These are phyloP conservation scores for Bujurquina vittata DNA, from an alignment of 2,113 vertebrate species.

Conservation along the genomic window DNA sequence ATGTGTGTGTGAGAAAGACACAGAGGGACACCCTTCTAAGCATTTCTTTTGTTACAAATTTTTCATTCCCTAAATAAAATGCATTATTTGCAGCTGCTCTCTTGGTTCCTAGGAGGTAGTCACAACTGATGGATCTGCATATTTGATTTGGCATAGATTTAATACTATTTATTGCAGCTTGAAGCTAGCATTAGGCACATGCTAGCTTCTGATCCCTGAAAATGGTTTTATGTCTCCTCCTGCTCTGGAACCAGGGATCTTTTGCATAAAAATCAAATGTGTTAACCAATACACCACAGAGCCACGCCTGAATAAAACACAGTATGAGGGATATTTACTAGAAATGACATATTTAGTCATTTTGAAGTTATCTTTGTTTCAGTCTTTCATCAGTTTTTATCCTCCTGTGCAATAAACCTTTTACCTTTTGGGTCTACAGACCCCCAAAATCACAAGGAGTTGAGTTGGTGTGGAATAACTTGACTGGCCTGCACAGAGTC, in stretches of 20 bases:
- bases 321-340: background rate
- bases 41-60: background rate
- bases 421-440: no score
- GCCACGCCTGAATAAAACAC: background rate
- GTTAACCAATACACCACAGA: background rate
- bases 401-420: no score
- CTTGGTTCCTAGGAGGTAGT: background rate
- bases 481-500: no score
- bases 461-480: no score
- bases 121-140: background rate
- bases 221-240: background rate
- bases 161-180: background rate
- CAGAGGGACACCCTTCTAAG: background rate
- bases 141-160: background rate
- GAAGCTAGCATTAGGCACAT: background rate
- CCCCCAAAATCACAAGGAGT: no score
- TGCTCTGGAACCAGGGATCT: background rate
- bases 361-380: background rate
- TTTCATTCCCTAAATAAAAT: background rate
- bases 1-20: background rate
- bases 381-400: background rate
- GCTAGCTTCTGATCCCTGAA: background rate
- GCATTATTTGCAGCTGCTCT: background rate
- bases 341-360: background rate
- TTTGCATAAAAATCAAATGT: no score